A percentile compares a stretch with the other conserved stretches of the same genome.
Conservation (phyloP, 2,888 invertebrate species). For the Nephrotoma appendiculata region DNA sequence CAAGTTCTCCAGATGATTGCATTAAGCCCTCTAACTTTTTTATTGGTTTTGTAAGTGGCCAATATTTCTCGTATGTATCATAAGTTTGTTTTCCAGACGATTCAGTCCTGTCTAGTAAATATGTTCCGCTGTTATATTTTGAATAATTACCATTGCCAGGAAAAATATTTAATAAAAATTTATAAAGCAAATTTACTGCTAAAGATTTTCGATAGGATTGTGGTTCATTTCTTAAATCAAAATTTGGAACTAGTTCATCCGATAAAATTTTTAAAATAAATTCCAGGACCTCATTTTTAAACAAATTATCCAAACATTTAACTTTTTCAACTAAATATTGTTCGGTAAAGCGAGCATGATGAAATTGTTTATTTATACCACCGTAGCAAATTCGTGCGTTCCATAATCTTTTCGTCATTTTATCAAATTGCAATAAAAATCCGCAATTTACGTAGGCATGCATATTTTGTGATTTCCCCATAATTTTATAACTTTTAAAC, state of each 20-base stretch:
- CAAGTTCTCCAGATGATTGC: slow-evolving; percentile 37
- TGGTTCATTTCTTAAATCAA: slow-evolving; percentile 40
- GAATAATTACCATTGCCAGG: slow-evolving; percentile 27
- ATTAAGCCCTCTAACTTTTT: slow-evolving; percentile 43
- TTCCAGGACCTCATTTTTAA: slow-evolving; percentile 29
- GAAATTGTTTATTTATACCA: slow-evolving; percentile 20
- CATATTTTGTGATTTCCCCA: slow-evolving; percentile 59
- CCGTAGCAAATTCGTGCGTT: slow-evolving; percentile 31
- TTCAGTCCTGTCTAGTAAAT: slow-evolving; percentile 35
- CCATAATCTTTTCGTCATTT: slow-evolving; percentile 5
- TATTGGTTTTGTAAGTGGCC: slow-evolving; percentile 49
- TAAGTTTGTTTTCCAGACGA: slow-evolving; percentile 45
- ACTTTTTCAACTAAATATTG: slow-evolving; percentile 30
- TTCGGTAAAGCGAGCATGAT: slow-evolving; percentile 44
- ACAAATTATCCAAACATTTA: slow-evolving; percentile 21
- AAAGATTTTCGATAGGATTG: slow-evolving; percentile 44
- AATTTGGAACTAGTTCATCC: slow-evolving; percentile 44
- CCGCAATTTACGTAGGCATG: slow-evolving; percentile 67
- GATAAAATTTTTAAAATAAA: slow-evolving; percentile 38
- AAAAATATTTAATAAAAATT: slow-evolving; percentile 41
- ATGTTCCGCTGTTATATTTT: slow-evolving; percentile 33
- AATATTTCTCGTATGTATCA: slow-evolving; percentile 41
- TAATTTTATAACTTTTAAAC: slow-evolving; percentile 45
- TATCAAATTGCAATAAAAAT: slow-evolving; percentile 43
- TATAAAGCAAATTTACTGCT: slow-evolving; percentile 48